Evolutionary conservation across 2,113 vertebrate genomes (phyloP), one percentile per base, ranked within the genome.

Genomic region (Tautogolabrus adspersus): DNA sequence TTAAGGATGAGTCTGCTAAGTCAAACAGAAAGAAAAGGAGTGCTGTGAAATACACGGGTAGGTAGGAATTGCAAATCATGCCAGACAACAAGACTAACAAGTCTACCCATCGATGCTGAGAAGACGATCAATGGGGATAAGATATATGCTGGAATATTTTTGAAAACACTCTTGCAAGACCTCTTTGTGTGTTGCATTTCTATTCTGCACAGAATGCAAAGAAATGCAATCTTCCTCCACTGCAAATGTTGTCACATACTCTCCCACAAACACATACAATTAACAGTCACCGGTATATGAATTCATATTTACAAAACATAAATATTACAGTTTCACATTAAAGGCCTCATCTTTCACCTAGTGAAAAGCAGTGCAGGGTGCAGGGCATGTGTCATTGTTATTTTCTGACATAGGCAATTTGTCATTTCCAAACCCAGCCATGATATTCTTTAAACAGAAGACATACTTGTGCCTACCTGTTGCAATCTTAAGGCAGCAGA

Each of bases 1-100:
- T 91, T 93, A 92, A 93, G 89, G 91, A 92, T 83, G 79, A 94
- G 87, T 75, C 82, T 71, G 66, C 78, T 90, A 93, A 93, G 66
- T 83, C 71, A 83, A 90, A 92, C 87, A 75, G 77, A 90, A 85
- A 93, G 79, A 70, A 89, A 75, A 82, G 47, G 60, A 84, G 72
- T 58, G 80, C 37, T 88, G 80, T 86, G 83, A 89, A 88, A 85
- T 75, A 87, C 58, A 90, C 30, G 49, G 61, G 59, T 85, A 69
- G 58, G 75, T 57, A 70, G 68, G 75, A 77, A 86, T 59, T 69
- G 78, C 70, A 81, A 82, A 88, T 82, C 72, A 85, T 74, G 38
- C 30, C 47, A 60, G 66, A 83, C 79, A 78, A 75, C 57, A 68
- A 78, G 76, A 84, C 69, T 37, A 89, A 81, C 78, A 83, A 82